Evolutionary conservation across 2,797 vertebrate species (phyloP).

Genomic region (Onychomys leucogaster): DNA sequence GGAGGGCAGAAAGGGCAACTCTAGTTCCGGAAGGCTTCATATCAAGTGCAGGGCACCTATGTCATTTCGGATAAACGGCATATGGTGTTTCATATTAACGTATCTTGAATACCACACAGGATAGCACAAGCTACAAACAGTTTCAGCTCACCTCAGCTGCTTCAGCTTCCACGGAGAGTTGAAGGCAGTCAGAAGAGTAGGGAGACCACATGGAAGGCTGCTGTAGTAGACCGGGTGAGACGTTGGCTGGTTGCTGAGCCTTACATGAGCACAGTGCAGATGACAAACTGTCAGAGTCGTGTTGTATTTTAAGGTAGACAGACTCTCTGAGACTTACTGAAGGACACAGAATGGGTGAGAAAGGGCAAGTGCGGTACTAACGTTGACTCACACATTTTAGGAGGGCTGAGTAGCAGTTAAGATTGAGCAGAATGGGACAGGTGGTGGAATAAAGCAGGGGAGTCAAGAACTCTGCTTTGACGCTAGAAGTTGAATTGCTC

Average conservation of each 20-base stretch:
- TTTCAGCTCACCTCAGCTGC: background rate
- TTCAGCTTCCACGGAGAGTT: background rate
- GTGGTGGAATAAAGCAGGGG: background rate
- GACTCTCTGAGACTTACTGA: background rate
- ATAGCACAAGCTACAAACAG: background rate
- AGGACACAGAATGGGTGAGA: background rate
- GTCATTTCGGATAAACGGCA: background rate
- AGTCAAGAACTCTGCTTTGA: slow-evolving; percentile 19
- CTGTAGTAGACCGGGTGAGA: background rate
- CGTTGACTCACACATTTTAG: background rate
- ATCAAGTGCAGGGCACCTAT: background rate
- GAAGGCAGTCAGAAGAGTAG: background rate
- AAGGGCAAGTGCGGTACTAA: background rate
- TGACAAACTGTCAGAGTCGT: background rate
- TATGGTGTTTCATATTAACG: background rate
- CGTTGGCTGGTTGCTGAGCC: background rate
- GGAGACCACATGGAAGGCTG: background rate
- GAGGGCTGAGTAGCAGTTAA: background rate
- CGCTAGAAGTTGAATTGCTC: background rate
- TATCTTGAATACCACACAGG: background rate
- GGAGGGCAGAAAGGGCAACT: background rate
- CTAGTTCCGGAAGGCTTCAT: background rate
- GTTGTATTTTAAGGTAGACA: background rate
- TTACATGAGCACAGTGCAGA: background rate
- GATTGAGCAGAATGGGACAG: background rate